A percentile compares a stretch with the other conserved stretches of the same genome.
These are phyloP conservation scores for Alcis repandata DNA, from an alignment of 2,888 invertebrate species.

Conservation along the genomic window DNA sequence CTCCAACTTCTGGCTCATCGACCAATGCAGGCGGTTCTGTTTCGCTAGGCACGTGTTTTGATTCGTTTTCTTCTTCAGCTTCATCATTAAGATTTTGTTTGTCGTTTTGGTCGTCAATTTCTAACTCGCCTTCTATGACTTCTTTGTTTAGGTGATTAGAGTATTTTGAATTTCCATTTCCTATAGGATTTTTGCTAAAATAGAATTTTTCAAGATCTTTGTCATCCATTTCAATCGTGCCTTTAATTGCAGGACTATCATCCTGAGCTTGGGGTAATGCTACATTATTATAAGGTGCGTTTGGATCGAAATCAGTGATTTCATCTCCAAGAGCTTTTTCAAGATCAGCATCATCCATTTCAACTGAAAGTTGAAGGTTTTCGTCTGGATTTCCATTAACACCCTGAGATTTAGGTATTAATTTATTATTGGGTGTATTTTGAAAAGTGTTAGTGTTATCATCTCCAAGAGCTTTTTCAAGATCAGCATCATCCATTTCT, in stretches of 20 bases:
- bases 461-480: too few relatives aligned
- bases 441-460: too few relatives aligned
- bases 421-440: too few relatives aligned
- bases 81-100: background rate
- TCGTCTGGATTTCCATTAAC: too few relatives aligned
- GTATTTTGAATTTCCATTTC: background rate
- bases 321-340: too few relatives aligned
- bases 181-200: background rate
- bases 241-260: background rate
- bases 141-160: background rate
- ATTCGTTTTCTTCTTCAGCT: background rate
- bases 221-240: conserved; percentile 5
- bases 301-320: background rate
- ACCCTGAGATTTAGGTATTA: too few relatives aligned
- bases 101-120: background rate
- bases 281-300: background rate
- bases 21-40: background rate
- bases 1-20: background rate
- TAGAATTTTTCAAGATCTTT: background rate
- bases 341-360: too few relatives aligned
- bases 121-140: background rate
- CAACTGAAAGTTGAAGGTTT: too few relatives aligned
- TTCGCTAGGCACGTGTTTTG: background rate
- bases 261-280: background rate
- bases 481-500: too few relatives aligned